Evolutionary conservation across 2,797 vertebrate species (phyloP).

Genomic region (Platyrinchus mystaceus): DNA sequence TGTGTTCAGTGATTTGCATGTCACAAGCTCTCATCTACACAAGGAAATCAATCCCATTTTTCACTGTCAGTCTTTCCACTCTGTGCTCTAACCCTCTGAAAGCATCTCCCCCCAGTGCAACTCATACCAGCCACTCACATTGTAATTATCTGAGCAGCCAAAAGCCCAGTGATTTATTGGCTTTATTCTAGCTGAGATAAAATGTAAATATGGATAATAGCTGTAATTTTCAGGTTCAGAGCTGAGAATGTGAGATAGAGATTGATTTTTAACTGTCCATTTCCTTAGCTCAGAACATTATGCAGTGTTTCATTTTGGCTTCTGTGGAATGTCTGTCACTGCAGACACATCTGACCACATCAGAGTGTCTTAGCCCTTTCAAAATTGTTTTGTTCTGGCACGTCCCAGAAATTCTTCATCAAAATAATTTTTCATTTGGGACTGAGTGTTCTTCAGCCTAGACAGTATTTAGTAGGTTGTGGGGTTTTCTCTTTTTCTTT

Average conservation of each 20-base stretch:
- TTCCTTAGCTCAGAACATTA: constrained; percentile 70
- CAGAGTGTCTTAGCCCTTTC: background rate
- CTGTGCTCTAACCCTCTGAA: constrained; percentile 28
- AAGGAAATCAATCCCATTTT: constrained; percentile 69
- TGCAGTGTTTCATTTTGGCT: constrained; percentile 55
- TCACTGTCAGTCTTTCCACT: constrained; percentile 73
- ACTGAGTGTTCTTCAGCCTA: background rate
- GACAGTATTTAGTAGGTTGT: background rate
- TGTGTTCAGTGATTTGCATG: constrained; percentile 51
- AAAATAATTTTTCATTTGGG: background rate
- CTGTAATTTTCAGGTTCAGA: constrained; percentile 76
- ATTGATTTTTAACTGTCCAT: constrained; percentile 76
- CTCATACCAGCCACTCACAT: constrained; percentile 50
- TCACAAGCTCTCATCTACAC: constrained; percentile 47
- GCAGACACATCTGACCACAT: background rate
- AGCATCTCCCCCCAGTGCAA: background rate
- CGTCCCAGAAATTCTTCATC: background rate
- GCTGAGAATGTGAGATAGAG: constrained; percentile 68
- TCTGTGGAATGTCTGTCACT: constrained; percentile 10
- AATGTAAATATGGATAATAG: constrained; percentile 82
- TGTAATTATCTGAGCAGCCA: constrained; percentile 76
- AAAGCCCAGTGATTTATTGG: constrained; percentile 77
- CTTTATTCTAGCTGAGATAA: constrained; percentile 76
- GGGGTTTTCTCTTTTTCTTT: accelerated
- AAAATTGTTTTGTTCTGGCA: background rate